Conservation (phyloP, 2,797 vertebrate species). For the Sebastes trivittatus region DNA sequence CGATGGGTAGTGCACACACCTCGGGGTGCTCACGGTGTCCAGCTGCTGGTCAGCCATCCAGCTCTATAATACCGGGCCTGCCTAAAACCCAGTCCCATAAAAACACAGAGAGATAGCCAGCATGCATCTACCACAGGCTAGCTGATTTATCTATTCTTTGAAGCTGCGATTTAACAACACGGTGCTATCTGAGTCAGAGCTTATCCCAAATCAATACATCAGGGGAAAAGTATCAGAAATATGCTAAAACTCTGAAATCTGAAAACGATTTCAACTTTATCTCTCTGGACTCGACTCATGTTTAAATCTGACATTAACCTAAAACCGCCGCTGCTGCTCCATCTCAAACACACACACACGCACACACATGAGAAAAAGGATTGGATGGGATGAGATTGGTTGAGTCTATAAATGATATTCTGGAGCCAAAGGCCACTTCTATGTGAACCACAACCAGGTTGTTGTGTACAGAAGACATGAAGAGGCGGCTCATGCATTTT, state of each 20-base stretch:
- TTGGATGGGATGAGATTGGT: not conserved
- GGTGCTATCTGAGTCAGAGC: not conserved
- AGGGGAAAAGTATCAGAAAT: constrained; percentile 2
- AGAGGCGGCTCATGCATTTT: constrained; percentile 36
- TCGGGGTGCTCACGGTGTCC: constrained; percentile 42
- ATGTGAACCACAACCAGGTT: constrained; percentile 25
- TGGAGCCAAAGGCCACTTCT: constrained; percentile 20
- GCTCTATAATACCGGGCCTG: constrained; percentile 7
- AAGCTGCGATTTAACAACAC: constrained; percentile 30
- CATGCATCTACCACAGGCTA: constrained; percentile 3
- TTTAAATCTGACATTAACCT: constrained; percentile 34
- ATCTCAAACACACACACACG: not conserved
- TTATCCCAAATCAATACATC: constrained; percentile 16
- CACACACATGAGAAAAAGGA: not conserved
- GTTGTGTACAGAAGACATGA: constrained; percentile 24
- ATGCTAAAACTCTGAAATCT: constrained; percentile 20
- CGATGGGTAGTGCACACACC: constrained; percentile 47
- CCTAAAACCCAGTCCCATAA: constrained; percentile 9
- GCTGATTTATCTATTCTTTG: constrained; percentile 18
- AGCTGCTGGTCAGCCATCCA: constrained; percentile 24
- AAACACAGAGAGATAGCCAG: not conserved
- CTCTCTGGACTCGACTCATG: constrained; percentile 9
- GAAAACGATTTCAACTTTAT: not conserved
- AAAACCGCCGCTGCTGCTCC: constrained; percentile 11
- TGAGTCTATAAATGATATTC: constrained; percentile 34